Conservation (phyloP, 2,888 invertebrate species). For the Ophion ellenae region DNA sequence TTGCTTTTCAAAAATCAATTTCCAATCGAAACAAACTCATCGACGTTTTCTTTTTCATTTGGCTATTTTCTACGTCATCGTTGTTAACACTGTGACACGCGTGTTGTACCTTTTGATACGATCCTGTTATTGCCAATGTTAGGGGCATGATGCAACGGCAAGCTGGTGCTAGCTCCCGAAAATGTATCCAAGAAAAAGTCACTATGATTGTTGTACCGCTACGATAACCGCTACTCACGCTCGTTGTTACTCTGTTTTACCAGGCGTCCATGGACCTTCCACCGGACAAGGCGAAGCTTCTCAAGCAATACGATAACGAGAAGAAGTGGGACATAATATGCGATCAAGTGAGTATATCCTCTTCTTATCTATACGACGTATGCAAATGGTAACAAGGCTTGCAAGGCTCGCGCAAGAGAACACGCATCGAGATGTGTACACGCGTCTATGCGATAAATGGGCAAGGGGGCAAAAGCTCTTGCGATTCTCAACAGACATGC, state of each 20-base stretch:
- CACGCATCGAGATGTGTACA: not conserved
- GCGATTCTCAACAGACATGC: constrained; percentile 36
- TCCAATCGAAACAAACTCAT: constrained; percentile 1
- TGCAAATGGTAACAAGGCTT: constrained; percentile 9
- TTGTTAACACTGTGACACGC: no score
- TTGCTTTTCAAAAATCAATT: not conserved
- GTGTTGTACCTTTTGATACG: no score
- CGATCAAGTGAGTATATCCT: constrained; percentile 91
- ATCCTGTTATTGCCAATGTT: no score
- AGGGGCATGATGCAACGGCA: no score
- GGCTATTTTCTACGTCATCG: not conserved
- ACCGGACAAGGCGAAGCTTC: constrained; percentile 98
- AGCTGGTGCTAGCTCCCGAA: no score
- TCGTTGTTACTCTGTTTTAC: not conserved
- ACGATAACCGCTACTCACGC: not conserved
- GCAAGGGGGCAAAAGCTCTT: constrained; percentile 6
- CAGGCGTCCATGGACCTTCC: constrained; percentile 99
- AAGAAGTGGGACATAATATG: constrained; percentile 99
- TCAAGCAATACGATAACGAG: constrained; percentile 97
- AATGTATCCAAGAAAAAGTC: no score
- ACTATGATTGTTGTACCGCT: no score
- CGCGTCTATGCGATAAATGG: no score
- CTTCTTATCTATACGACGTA: not conserved
- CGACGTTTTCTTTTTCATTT: constrained; percentile 28
- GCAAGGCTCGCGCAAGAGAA: not conserved